Evolutionary conservation across 1,140 invertebrate genomes (phyloP).

Genomic region (Bombus breviceps): DNA sequence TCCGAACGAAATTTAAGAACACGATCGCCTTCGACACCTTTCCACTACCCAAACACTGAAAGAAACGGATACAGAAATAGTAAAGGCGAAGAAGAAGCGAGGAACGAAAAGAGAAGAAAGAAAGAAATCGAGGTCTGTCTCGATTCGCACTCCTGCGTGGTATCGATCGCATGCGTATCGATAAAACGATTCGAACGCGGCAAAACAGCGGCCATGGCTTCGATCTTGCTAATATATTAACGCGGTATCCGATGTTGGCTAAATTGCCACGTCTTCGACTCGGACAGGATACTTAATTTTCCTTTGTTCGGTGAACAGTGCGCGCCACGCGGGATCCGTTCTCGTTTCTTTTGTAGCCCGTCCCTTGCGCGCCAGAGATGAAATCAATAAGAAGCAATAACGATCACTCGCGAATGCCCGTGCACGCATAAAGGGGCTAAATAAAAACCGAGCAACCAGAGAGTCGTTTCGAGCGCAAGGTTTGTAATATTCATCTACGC

Average conservation of each 20-base stretch:
- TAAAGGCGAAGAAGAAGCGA: not conserved
- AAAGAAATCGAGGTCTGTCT: not conserved
- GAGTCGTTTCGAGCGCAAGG: conserved; percentile 11
- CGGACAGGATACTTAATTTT: conserved; percentile 66
- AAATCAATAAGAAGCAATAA: conserved; percentile 60
- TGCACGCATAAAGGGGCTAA: conserved; percentile 23
- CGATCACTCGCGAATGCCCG: conserved; percentile 37
- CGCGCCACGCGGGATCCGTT: conserved; percentile 25
- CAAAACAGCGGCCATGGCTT: conserved; percentile 17
- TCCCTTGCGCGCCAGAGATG: conserved; percentile 53
- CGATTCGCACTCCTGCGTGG: conserved; percentile 4
- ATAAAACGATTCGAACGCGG: conserved; percentile 38
- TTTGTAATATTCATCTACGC: not conserved
- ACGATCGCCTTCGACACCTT: conserved; percentile 47
- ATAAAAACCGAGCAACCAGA: conserved; percentile 47
- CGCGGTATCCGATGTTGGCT: conserved; percentile 61
- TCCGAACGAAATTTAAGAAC: conserved; percentile 46
- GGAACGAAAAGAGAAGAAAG: not conserved
- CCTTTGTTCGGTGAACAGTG: conserved; percentile 62
- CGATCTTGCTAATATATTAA: conserved; percentile 58
- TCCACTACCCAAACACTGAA: not conserved
- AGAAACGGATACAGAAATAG: not conserved
- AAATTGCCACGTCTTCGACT: conserved; percentile 59
- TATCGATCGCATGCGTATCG: not conserved
- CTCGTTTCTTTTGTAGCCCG: conserved; percentile 38